Percentiles rank a stretch among this genome's conserved stretches.
These are phyloP conservation scores for Thymelicus acteon DNA, from an alignment of 2,888 invertebrate species.

Conservation along the genomic window DNA sequence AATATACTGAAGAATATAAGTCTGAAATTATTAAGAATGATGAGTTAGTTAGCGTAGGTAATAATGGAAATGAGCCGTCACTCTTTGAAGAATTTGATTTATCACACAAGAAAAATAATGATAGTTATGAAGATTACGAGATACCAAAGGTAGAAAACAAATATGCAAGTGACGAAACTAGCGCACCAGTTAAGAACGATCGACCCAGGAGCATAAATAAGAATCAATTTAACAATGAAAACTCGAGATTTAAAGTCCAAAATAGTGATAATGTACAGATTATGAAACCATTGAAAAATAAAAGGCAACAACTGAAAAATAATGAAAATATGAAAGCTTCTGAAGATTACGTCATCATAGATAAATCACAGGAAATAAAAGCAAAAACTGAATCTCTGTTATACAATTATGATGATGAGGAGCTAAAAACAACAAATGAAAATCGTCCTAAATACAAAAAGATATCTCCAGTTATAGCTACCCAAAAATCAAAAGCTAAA, in stretches of 20 bases:
- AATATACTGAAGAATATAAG: too few species aligned
- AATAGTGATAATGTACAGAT: constrained; percentile 13
- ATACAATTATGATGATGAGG: constrained; percentile 44
- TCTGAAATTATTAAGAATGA: too few species aligned
- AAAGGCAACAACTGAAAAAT: constrained; percentile 11
- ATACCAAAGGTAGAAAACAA: constrained; percentile 52
- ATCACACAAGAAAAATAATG: constrained; percentile 45
- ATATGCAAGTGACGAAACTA: constrained; percentile 45
- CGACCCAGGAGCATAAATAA: constrained; percentile 23
- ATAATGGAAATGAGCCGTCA: not conserved
- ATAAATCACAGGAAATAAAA: constrained; percentile 47
- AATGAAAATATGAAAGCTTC: constrained; percentile 17
- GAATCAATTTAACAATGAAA: constrained; percentile 7
- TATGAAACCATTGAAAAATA: constrained; percentile 1
- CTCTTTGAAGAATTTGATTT: constrained; percentile 21
- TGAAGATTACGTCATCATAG: constrained; percentile 8
- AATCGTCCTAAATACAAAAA: constrained; percentile 11
- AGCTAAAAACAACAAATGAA: constrained; percentile 1
- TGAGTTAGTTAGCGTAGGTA: not conserved
- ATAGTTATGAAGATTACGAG: constrained; percentile 67
- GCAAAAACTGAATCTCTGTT: constrained; percentile 52
- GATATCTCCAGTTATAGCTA: constrained; percentile 12
- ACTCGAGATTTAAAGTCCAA: constrained; percentile 40
- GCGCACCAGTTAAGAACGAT: constrained; percentile 1
- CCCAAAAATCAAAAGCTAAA: constrained; percentile 28